phyloP scores from a whole-genome alignment of 2,888 invertebrate genomes.

The Tachina fera region DNA sequence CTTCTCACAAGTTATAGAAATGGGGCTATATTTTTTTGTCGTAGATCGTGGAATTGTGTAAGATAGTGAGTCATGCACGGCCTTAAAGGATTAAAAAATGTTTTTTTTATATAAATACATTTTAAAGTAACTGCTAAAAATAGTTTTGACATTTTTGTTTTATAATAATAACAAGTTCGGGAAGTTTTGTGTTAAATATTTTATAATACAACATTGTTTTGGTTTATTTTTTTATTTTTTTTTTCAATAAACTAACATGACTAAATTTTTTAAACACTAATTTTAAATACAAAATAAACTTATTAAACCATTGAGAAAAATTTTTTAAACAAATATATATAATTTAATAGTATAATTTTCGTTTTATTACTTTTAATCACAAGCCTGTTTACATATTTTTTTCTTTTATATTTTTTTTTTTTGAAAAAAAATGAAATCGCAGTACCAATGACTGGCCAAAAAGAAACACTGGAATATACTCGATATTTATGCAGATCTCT shows the following conservation, averaged over 20 bases:
- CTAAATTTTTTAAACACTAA: constrained; percentile 44
- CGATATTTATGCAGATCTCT: neutral
- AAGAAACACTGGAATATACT: constrained; percentile 16
- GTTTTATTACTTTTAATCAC: constrained; percentile 64
- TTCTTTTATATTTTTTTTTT: constrained; percentile 13
- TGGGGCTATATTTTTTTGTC: no score
- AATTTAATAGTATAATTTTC: constrained; percentile 29
- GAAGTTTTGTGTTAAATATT: constrained; percentile 52
- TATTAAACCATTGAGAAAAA: constrained; percentile 25
- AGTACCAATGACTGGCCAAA: constrained; percentile 34
- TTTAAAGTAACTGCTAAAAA: constrained; percentile 29
- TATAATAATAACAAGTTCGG: constrained; percentile 56
- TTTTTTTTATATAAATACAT: neutral
- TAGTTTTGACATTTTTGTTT: constrained; percentile 20
- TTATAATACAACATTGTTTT: constrained; percentile 45
- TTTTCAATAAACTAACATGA: constrained; percentile 47
- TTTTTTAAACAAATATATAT: constrained; percentile 18
- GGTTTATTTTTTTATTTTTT: neutral
- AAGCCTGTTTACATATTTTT: constrained; percentile 62
- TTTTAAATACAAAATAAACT: constrained; percentile 39
- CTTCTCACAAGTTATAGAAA: no score
- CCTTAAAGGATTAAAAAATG: constrained; percentile 10
- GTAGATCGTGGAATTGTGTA: no score
- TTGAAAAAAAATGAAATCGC: neutral
- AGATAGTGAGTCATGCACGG: no score